Percentiles rank a stretch among this genome's conserved stretches.
Evolutionary conservation across 2,113 vertebrate genomes (phyloP).

Genomic region (Pachycephala philippinensis): DNA sequence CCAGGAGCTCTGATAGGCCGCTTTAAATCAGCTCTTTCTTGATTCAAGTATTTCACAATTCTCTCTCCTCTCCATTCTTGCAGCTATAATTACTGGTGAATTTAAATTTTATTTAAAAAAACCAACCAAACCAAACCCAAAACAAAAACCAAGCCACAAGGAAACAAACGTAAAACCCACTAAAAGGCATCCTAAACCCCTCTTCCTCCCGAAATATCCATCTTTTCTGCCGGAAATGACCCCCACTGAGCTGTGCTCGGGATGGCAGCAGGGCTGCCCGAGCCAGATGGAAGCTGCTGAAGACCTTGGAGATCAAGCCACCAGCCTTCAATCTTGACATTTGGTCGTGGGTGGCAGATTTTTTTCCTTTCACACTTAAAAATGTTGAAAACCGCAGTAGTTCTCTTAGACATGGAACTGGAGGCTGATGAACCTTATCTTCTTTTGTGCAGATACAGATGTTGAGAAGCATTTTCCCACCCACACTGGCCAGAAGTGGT

Average conservation of each 20-base stretch:
- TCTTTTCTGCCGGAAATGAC: neutral
- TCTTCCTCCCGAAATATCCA: neutral
- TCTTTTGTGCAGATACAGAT: neutral
- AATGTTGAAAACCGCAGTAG: neutral
- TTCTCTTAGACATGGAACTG: neutral
- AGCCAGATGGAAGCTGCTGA: conserved; percentile 20
- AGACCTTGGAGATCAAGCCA: conserved; percentile 5
- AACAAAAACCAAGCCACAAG: neutral
- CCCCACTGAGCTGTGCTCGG: neutral
- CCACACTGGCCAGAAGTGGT: accelerated
- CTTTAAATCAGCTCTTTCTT: neutral
- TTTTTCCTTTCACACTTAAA: neutral
- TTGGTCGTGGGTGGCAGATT: neutral
- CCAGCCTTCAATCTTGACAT: conserved; percentile 21
- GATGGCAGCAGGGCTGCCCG: neutral
- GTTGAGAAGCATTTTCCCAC: neutral
- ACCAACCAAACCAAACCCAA: neutral
- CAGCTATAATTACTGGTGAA: neutral
- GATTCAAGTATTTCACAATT: neutral
- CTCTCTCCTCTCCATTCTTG: neutral
- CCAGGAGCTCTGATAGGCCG: neutral
- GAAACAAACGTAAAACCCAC: neutral
- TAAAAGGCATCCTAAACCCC: neutral
- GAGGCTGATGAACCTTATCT: neutral
- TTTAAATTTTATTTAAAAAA: neutral